Base-by-base conservation (phyloP, 1,140 invertebrate genomes). In the Drosophila rhopaloa region DNA sequence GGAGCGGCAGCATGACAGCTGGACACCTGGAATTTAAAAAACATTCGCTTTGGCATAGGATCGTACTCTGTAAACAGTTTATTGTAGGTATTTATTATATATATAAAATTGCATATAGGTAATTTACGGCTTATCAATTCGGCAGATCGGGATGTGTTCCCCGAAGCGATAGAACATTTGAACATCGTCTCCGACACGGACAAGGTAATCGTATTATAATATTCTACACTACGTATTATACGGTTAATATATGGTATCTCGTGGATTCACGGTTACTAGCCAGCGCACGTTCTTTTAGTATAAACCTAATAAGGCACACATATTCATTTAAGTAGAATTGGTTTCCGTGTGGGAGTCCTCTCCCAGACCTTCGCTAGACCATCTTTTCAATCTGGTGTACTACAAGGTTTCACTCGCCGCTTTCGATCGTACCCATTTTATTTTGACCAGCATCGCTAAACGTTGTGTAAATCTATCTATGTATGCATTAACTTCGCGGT, bases 281-380 rank as follows among this genome's bases (percentile, higher is more conserved):
- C 63, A 59, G 44, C 60, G 71, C 40, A 81, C 70, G 76, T 71
- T 67, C 79, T 88, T 88, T 66, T 24, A 78, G 77, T 81, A 89
- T 90, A 91, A 91, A 91, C 90, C 81, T 91, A 91, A 80, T 91
- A 91, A 91, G 90, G 90, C 90, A 91, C 90, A 89, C 81, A 85
- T 82, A 90, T 90, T 91, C 81, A 84, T 88, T 91, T 75, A 86
- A 74, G 60, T 68, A 59, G 71, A 75, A 68, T 82, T 73, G 63
- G 38, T 47, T 65, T 71, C 27, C 24, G 32, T 44, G 29, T 54
- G 24, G 44, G 32, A 44, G 46, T 56, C 19, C 19, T 59, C 19
- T 16, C 19, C 44, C 38, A 50, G 19, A 54, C 40, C 55, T 27
- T 24, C 19, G 41, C 41, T 65, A 50, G 46, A 40, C 32, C 32